Conservation (phyloP, 2,888 invertebrate species). For the Ditylenchus weischeri region DNA sequence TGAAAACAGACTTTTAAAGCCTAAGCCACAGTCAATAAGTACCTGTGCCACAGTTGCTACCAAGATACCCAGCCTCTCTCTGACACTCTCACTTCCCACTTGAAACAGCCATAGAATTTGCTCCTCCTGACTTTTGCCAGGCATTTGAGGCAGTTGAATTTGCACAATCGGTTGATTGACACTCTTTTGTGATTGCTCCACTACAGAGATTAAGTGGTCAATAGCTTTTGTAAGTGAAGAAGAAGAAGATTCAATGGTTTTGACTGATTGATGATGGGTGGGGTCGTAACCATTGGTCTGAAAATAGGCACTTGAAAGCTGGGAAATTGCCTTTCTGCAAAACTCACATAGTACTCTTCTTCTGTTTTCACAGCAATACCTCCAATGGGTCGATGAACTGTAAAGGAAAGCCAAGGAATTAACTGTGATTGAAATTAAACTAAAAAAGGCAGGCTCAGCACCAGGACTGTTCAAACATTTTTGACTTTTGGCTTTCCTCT, state of each 20-base stretch:
- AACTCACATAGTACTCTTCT: no score
- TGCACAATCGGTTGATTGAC: not conserved
- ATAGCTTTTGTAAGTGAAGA: not conserved
- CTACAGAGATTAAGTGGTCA: not conserved
- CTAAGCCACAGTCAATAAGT: not conserved
- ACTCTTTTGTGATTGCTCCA: constrained; percentile 2
- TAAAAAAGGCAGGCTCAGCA: no score
- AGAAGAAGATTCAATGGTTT: not conserved
- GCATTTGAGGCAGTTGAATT: not conserved
- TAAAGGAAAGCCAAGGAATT: no score
- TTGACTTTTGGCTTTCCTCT: no score
- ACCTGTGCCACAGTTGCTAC: constrained; percentile 15
- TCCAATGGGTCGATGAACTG: no score
- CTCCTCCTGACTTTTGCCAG: not conserved
- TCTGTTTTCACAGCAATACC: no score
- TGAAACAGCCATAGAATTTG: constrained; percentile 8
- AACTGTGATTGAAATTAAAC: no score
- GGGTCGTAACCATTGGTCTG: no score
- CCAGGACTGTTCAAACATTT: no score
- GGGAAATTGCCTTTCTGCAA: no score
- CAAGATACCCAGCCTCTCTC: constrained; percentile 11
- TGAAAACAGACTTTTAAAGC: not conserved
- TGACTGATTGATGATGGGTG: no score
- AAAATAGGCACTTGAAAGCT: no score
- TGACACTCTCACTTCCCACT: constrained; percentile 13